Conservation (phyloP, 92 coral and sea anemone species). For the Siderastrea radians region DNA sequence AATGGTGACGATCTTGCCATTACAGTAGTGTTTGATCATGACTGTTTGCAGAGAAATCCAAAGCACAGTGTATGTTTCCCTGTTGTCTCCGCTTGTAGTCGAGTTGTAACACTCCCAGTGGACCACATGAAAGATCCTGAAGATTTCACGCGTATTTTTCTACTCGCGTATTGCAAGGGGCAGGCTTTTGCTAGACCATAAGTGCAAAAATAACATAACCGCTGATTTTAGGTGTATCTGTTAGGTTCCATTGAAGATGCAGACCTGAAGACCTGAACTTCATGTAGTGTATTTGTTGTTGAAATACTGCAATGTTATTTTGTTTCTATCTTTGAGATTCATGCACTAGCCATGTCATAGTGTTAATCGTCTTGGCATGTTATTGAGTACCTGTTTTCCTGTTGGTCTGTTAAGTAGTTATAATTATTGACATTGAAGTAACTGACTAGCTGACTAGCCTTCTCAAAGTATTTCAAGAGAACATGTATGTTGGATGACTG, state of each 20-base stretch:
- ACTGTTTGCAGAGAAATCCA: constrained; percentile 39
- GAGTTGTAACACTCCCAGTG: constrained; percentile 48
- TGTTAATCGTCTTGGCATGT: constrained; percentile 10
- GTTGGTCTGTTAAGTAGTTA: constrained; percentile 19
- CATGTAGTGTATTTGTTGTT: background rate
- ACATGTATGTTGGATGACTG: constrained; percentile 11
- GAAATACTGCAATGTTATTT: constrained; percentile 7
- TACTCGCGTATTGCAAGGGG: constrained; percentile 61
- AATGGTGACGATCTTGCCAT: constrained; percentile 54
- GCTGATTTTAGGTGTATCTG: background rate
- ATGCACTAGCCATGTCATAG: background rate
- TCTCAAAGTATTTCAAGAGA: no score
- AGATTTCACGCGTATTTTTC: constrained; percentile 30
- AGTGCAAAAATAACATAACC: constrained; percentile 14
- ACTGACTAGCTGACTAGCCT: constrained; percentile 4
- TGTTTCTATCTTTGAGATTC: constrained; percentile 12
- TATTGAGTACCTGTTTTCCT: constrained; percentile 8
- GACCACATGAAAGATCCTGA: constrained; percentile 35
- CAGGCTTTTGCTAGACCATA: constrained; percentile 50
- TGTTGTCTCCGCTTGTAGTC: constrained; percentile 42
- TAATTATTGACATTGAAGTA: constrained; percentile 16
- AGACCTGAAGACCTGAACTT: constrained; percentile 19
- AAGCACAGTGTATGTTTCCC: constrained; percentile 44
- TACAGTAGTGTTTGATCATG: constrained; percentile 42
- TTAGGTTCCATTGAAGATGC: constrained; percentile 37